Conservation (phyloP, 2,888 invertebrate species). For the Cyrtodaria siliqua region DNA sequence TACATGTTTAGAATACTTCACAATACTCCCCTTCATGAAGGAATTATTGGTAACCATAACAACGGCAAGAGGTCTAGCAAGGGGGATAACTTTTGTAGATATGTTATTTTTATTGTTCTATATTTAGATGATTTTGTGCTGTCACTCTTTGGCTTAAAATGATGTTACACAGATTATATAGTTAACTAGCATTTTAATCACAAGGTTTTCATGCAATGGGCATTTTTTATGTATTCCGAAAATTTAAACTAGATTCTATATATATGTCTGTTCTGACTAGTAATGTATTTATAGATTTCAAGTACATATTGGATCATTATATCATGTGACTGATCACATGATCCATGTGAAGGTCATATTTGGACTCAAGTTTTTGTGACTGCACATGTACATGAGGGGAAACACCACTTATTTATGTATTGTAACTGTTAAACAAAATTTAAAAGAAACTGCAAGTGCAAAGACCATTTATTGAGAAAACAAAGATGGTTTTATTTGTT, state of each 20-base stretch:
- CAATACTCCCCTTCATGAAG: too few relatives aligned
- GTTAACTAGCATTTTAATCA: constrained; percentile 9
- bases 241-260: constrained; percentile 29
- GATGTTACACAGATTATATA: constrained; percentile 43
- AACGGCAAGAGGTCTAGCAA: constrained; percentile 69
- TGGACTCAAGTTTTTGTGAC: constrained; percentile 34
- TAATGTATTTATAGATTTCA: constrained; percentile 36
- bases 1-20: too few relatives aligned
- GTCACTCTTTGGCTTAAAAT: constrained; percentile 60
- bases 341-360: constrained; percentile 24
- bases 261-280: constrained; percentile 57
- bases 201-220: neutral
- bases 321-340: neutral
- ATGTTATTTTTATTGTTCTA: constrained; percentile 47
- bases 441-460: too few relatives aligned
- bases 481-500: too few relatives aligned
- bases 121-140: constrained; percentile 57
- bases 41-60: neutral
- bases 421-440: too few relatives aligned
- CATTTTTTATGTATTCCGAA: constrained; percentile 8
- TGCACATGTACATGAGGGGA: constrained; percentile 44
- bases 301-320: constrained; percentile 18
- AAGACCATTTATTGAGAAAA: too few relatives aligned
- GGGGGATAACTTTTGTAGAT: constrained; percentile 47
- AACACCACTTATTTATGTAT: too few relatives aligned